Percentiles rank a stretch among this genome's conserved stretches.
phyloP scores from a whole-genome alignment of 2,113 vertebrate genomes.

The Mus pahari region DNA sequence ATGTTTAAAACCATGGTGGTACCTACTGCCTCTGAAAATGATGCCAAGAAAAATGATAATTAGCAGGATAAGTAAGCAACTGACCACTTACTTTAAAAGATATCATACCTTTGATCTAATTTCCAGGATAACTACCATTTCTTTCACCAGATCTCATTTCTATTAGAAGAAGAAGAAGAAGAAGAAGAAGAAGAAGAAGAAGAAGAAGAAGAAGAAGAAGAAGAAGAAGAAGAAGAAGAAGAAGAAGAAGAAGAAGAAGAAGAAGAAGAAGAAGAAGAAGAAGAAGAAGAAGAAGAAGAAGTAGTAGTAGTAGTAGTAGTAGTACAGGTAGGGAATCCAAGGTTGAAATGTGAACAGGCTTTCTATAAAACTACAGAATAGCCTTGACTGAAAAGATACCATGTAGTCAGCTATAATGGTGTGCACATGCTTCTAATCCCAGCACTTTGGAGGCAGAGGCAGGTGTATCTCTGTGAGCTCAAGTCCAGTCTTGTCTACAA shows the following conservation, averaged over 20 bases:
- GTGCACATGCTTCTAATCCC: not conserved
- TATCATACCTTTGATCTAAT: not conserved
- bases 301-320: no score
- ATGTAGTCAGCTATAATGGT: not conserved
- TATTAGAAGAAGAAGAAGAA: no score
- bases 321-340: not conserved
- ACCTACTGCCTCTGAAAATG: not conserved
- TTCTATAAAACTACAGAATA: not conserved
- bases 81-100: not conserved
- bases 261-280: no score
- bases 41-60: not conserved
- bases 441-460: not conserved
- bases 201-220: no score
- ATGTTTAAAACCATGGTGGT: conserved; percentile 10
- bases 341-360: not conserved
- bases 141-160: not conserved
- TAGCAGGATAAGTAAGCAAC: not conserved
- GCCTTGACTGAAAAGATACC: not conserved
- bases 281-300: no score
- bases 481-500: not conserved
- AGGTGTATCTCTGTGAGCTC: not conserved
- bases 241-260: no score
- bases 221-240: no score
- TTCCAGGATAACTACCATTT: not conserved
- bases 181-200: no score